Evolutionary conservation across 2,888 invertebrate genomes (phyloP), one percentile per base, ranked within the genome.

Genomic region (Ochropacha duplaris): DNA sequence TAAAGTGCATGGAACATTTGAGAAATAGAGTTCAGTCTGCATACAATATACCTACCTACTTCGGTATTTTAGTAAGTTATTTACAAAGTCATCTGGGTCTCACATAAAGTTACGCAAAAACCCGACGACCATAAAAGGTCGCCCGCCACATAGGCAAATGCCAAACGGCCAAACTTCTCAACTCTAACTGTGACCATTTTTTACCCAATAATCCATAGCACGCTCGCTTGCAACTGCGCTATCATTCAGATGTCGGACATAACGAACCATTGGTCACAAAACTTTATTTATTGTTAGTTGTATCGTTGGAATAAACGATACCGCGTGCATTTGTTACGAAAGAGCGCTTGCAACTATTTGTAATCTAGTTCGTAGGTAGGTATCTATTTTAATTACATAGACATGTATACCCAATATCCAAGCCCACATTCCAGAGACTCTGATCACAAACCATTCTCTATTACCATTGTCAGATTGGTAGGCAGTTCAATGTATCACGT

Each of bases 301-400:
- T 66, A 64, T 68, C 65, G 68, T 69, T 69, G 64, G 60, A 66
- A 66, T 65, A 59, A 65, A 57, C 64, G 52, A 57, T 72, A 69
- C 66, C 72, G 69, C 66, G 74, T 66, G 68, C 31, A 61, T 56
- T 76, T 62, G 76, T 87, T 87, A 85, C 83, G 82, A 86, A 87
- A 86, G n/a, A n/a, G 71, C 69, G 78, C 74, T 81, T 79, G 76
- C 69, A 84, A 82, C 81, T 81, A 85, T 85, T 86, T 83, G 74
- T 81, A 84, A 85, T 83, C 81, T 84, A 79, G 83, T 83, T 83
- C 78, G 79, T 74, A n/a, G n/a, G n/a, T n/a, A n/a, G n/a, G n/a
- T n/a, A 84, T 83, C 81, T 87, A 88, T 84, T 86, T 84, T 82
- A 83, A 88, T 87, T 87, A 84, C 69, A 65, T 71, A 72, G 79